Evolutionary conservation across 2,113 vertebrate genomes (phyloP), one percentile per base, ranked within the genome.

Genomic region (Hippoglossus stenolepis): DNA sequence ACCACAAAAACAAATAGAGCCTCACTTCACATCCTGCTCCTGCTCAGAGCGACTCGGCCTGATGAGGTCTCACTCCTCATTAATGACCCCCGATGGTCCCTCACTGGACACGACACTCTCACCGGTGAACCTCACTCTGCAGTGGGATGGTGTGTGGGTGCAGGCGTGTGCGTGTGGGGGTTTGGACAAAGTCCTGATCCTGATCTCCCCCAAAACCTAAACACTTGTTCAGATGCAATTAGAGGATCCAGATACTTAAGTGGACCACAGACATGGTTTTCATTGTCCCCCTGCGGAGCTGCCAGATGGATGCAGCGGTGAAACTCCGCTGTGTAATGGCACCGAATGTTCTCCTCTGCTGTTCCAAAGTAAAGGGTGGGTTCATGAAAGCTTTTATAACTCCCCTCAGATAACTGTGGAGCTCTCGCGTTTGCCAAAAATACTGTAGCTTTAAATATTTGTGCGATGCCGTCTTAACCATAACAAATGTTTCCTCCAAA

Each of bases 361-460:
- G 6, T 3, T 79, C 80, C 45, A 74, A 63, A 84, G 57, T 61
- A 21, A 57, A 67, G 70, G 79, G 81, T 67, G 67, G 59, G 77
- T 75, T 58, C 26, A 20, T 26, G 64, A 80, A 78, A 21, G 20
- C 79, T 87, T 59, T 84, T 73, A 78, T 43, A 68, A 81, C 71
- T 89, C 75, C 85, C 87, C 68, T 70, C 56, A 53, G 83, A 86
- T 79, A 74, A 69, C 71, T 51, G 56, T 26, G 4, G 18, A 54
- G 73, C 70, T 73, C 38, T 64, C 17, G 31, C 28, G 20, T 69
- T 68, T 77, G 76, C 63, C 77, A 85, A 81, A 31, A 74, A 65
- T n/a, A 53, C 70, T 80, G 18, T 51, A 57, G 75, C 87, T 85
- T 85, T 85, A 79, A 88, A 88, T 80, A 88, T 86, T 86, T 87